Percentiles rank a stretch among this genome's conserved stretches.
Evolutionary conservation across 2,113 vertebrate genomes (phyloP).

Genomic region (Gymnocephalus cernua): DNA sequence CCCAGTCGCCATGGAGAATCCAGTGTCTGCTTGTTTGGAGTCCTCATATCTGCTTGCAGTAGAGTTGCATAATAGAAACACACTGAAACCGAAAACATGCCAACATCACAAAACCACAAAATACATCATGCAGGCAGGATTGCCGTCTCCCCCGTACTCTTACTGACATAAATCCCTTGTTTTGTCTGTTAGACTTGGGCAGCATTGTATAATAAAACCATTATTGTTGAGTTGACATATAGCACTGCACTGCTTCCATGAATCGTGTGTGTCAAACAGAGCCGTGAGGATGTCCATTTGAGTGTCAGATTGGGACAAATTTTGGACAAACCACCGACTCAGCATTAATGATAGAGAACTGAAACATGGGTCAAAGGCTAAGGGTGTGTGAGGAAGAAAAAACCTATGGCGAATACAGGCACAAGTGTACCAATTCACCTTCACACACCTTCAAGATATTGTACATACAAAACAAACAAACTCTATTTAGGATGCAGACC

Average conservation of each 20-base stretch:
- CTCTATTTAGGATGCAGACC: not conserved
- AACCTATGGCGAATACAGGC: not conserved
- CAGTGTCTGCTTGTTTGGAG: slow-evolving; percentile 9
- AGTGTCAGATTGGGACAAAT: slow-evolving; percentile 55
- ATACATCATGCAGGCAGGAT: slow-evolving; percentile 63
- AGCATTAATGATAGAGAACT: slow-evolving; percentile 49
- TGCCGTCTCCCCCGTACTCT: slow-evolving; percentile 45
- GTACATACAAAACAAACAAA: not conserved
- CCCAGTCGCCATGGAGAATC: slow-evolving; percentile 13
- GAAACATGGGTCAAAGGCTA: slow-evolving; percentile 46
- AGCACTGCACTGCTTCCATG: slow-evolving; percentile 45
- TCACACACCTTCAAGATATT: not conserved
- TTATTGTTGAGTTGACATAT: slow-evolving; percentile 71
- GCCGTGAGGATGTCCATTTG: slow-evolving; percentile 57
- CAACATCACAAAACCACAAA: slow-evolving; percentile 58
- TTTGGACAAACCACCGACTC: slow-evolving; percentile 50
- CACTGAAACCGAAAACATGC: slow-evolving; percentile 54
- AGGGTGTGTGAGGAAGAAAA: slow-evolving; percentile 20
- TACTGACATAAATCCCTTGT: slow-evolving; percentile 50
- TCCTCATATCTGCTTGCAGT: slow-evolving; percentile 30
- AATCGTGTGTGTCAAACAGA: slow-evolving; percentile 59
- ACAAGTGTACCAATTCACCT: not conserved
- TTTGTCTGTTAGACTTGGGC: slow-evolving; percentile 60
- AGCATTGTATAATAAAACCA: slow-evolving; percentile 77
- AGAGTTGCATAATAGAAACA: slow-evolving; percentile 55